Percentiles rank a stretch among this genome's conserved stretches.
Conservation (phyloP, 2,113 vertebrate species). For the Poeciliopsis occidentalis region DNA sequence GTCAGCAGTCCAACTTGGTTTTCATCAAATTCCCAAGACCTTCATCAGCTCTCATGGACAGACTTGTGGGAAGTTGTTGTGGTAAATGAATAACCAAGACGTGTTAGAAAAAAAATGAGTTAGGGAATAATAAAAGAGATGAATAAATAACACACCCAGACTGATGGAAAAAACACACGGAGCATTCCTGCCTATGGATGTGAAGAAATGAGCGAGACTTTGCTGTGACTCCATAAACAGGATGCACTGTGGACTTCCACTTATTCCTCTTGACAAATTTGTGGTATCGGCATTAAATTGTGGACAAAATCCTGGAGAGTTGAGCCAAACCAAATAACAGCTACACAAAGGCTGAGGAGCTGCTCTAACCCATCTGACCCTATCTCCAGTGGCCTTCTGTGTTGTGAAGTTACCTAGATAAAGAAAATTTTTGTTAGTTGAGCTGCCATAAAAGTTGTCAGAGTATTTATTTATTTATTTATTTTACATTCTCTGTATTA, state of each 20-base stretch:
- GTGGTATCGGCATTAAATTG: conserved; percentile 53
- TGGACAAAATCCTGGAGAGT: conserved; percentile 64
- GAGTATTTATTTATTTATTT: background rate
- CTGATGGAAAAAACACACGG: conserved; percentile 71
- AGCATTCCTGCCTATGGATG: conserved; percentile 42
- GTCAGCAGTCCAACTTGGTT: conserved; percentile 32
- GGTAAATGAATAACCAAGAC: conserved; percentile 31
- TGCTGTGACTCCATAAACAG: conserved; percentile 67
- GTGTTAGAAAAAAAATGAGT: background rate
- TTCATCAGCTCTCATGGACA: conserved; percentile 18
- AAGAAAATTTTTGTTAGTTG: background rate
- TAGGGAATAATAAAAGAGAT: conserved; percentile 23
- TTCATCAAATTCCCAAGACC: conserved; percentile 29
- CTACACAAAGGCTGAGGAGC: conserved; percentile 44
- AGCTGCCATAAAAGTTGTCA: background rate
- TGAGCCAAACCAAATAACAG: conserved; percentile 76
- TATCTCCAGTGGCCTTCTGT: conserved; percentile 44
- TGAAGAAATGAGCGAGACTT: conserved; percentile 58
- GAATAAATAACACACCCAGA: conserved; percentile 56
- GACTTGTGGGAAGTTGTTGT: conserved; percentile 17
- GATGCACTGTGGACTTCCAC: conserved; percentile 46
- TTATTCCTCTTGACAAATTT: conserved; percentile 72
- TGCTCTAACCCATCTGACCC: conserved; percentile 52
- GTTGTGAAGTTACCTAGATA: conserved; percentile 37
- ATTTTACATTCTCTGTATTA: background rate